These are phyloP conservation scores for Saccostrea echinata DNA, from an alignment of 1,140 invertebrate genomes.

Conservation along the genomic window DNA sequence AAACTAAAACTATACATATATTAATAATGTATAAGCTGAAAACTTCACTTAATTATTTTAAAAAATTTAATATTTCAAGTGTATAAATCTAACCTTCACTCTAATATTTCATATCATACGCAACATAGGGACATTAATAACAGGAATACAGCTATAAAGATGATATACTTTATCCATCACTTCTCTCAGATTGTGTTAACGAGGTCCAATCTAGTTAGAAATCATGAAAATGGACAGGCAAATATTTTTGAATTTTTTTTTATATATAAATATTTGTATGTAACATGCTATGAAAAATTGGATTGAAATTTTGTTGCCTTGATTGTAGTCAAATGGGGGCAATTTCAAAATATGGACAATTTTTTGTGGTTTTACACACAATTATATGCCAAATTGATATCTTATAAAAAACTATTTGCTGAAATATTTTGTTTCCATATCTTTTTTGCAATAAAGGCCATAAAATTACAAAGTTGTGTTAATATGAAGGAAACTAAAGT, in stretches of 20 bases:
- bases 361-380: background rate
- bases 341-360: background rate
- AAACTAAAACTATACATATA: background rate
- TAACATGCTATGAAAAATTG: background rate
- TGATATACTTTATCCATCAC: background rate
- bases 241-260: too few relatives aligned
- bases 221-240: too few relatives aligned
- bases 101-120: slow-evolving; percentile 8
- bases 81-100: background rate
- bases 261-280: background rate
- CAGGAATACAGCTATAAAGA: background rate
- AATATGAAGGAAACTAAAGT: too few relatives aligned
- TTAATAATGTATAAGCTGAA: background rate
- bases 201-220: background rate
- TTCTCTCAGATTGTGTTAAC: background rate
- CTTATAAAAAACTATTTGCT: too few relatives aligned
- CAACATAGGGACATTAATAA: background rate
- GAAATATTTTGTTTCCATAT: too few relatives aligned
- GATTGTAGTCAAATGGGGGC: background rate
- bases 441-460: too few relatives aligned
- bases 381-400: background rate
- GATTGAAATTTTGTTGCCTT: background rate
- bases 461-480: too few relatives aligned
- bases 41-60: background rate
- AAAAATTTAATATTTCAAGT: slow-evolving; percentile 15